Evolutionary conservation across 2,888 invertebrate genomes (phyloP), one percentile per base, ranked within the genome.

Genomic region (Aradus depressus): DNA sequence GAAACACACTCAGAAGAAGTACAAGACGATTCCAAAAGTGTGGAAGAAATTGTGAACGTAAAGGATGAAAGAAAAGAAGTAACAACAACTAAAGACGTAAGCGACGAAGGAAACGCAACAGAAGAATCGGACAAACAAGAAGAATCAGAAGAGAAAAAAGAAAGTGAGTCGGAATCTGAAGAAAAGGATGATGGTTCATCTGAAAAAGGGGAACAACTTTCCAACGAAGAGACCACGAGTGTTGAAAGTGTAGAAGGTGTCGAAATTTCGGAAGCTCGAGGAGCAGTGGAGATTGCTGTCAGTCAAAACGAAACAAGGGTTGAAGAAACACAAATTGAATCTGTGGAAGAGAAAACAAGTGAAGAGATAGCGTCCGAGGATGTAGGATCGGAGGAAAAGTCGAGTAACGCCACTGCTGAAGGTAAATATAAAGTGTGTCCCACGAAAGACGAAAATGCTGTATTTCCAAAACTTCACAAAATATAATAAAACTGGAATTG

Each of bases 21-120:
- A 26, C 44, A 49, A 14, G 41, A 45, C 8, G 28, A 45, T 22
- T 52, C 45, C 12, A 54, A 59, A 48, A 68, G 71, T 65, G 70
- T 70, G 66, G 68, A 67, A 62, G 66, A 59, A 68, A 70, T 68
- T 53, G 62, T 60, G 68, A 70, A 55, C 68, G 67, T 26, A 63
- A 64, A 22, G 64, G 65, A 62, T 62, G 56, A 61, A 37, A 60
- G 60, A 48, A 62, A 62, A 48, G 63, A 70, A 51, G 59, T 60
- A 57, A 54, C 57, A 22, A 57, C 52, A 48, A 64, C 49, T 21
- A 57, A 55, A 39, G 38, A 35, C 47, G 55, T 59, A 53, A 57
- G 49, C 41, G 42, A 44, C 47, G 58, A 55, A 53, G 44, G 48
- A 10, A 49, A 19, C 22, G 59, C 53, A 48, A 18, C 31, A 19